Evolutionary conservation across 2,888 invertebrate genomes (phyloP).

Genomic region (Andrena haemorrhoa): DNA sequence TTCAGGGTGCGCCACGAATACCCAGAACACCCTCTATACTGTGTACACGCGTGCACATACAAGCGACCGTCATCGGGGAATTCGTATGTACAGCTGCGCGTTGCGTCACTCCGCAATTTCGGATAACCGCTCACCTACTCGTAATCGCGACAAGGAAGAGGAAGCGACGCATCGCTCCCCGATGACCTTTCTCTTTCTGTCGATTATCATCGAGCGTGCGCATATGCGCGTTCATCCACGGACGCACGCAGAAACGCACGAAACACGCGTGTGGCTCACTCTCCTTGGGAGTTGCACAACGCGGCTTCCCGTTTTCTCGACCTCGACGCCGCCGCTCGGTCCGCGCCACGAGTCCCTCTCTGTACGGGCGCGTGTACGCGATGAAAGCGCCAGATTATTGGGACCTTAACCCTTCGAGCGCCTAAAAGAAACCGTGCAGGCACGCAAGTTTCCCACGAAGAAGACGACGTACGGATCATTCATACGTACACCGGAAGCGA

Average conservation of each 20-base stretch:
- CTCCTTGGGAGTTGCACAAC: conserved; percentile 55
- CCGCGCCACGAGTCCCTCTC: conserved; percentile 17
- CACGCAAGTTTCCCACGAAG: conserved; percentile 2
- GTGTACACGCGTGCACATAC: not conserved
- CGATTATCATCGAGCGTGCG: conserved; percentile 63
- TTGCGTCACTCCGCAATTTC: conserved; percentile 57
- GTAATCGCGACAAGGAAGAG: conserved; percentile 66
- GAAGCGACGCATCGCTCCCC: conserved; percentile 60
- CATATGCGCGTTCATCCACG: conserved; percentile 30
- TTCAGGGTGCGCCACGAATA: not conserved
- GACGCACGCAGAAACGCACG: conserved; percentile 47
- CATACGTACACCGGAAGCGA: not conserved
- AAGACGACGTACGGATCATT: not conserved
- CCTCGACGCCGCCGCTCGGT: conserved; percentile 15
- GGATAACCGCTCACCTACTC: conserved; percentile 53
- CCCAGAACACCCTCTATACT: not conserved
- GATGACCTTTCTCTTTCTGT: conserved; percentile 70
- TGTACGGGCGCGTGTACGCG: not conserved
- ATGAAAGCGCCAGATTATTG: conserved; percentile 19
- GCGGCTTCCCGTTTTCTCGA: conserved; percentile 33
- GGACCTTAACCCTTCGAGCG: conserved; percentile 17
- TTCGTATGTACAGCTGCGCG: conserved; percentile 52
- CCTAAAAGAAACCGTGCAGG: not conserved
- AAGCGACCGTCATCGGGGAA: not conserved
- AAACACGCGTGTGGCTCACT: conserved; percentile 39